Percentiles rank a stretch among this genome's conserved stretches.
Conservation (phyloP, 2,113 vertebrate species). For the Illadopsis cleaveri region DNA sequence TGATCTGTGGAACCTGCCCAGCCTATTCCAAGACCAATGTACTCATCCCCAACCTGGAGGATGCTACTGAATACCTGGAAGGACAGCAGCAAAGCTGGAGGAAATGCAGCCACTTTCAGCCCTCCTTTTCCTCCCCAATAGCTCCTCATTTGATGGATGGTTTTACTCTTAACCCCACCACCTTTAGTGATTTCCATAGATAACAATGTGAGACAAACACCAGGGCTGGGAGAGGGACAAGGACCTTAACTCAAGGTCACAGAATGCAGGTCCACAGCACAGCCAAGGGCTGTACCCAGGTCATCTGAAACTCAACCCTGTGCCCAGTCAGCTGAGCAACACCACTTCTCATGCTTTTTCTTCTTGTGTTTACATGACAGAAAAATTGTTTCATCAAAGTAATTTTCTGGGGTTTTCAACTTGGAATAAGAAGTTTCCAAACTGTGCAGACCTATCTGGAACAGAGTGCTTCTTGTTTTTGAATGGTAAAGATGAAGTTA, state of each 20-base stretch:
- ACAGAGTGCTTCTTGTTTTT: background rate
- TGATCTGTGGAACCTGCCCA: background rate
- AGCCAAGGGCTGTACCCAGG: background rate
- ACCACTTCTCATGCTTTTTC: background rate
- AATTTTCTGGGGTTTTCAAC: background rate
- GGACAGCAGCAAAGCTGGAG: background rate
- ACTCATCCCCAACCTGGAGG: background rate
- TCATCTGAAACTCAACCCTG: background rate
- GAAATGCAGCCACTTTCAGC: background rate
- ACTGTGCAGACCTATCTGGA: background rate
- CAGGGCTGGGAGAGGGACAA: background rate
- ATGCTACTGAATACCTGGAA: background rate
- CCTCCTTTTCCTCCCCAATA: rapidly evolving
- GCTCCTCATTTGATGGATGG: background rate
- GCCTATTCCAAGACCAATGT: background rate
- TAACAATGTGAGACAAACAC: background rate
- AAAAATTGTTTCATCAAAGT: background rate
- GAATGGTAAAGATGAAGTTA: background rate
- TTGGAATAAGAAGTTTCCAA: background rate
- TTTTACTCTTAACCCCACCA: background rate
- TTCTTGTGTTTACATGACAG: background rate
- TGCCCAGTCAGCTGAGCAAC: background rate
- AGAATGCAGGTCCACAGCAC: background rate
- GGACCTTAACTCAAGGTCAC: background rate
- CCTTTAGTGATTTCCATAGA: background rate